Evolutionary conservation across 1,140 invertebrate genomes (phyloP).

Genomic region (Galleria mellonella): DNA sequence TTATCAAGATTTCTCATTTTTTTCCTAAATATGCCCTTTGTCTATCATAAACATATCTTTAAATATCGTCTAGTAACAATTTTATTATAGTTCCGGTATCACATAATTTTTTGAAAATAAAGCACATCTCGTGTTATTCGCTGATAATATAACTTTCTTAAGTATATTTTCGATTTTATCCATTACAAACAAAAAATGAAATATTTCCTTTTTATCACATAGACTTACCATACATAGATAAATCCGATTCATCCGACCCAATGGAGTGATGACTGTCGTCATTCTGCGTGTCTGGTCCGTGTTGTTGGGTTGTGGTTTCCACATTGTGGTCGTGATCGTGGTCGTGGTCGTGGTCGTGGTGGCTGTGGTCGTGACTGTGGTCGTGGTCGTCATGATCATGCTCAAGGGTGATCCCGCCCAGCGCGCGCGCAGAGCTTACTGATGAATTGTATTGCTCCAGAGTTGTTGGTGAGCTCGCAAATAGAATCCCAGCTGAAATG

Average conservation of each 20-base stretch:
- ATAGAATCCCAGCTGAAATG: conserved; percentile 53
- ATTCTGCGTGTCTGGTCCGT: conserved; percentile 28
- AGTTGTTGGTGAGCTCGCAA: conserved; percentile 49
- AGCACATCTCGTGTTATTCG: too few species aligned
- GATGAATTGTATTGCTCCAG: conserved; percentile 58
- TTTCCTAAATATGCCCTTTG: too few species aligned
- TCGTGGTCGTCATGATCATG: conserved; percentile 15
- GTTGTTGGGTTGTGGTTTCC: conserved; percentile 16
- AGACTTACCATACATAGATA: conserved; percentile 37
- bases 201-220: too few species aligned
- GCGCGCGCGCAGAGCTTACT: conserved; percentile 50
- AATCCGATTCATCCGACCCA: conserved; percentile 36
- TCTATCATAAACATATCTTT: too few species aligned
- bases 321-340: conserved; percentile 14
- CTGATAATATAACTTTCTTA: too few species aligned
- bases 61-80: too few species aligned
- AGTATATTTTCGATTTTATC: too few species aligned
- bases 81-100: too few species aligned
- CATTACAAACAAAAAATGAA: too few species aligned
- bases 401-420: conserved; percentile 40
- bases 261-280: conserved; percentile 29
- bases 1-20: too few species aligned
- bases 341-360: conserved; percentile 11
- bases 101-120: too few species aligned
- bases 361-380: conserved; percentile 12